A percentile compares a stretch with the other conserved stretches of the same genome.
Evolutionary conservation across 1,140 invertebrate genomes (phyloP).

Genomic region (Chionoecetes opilio): DNA sequence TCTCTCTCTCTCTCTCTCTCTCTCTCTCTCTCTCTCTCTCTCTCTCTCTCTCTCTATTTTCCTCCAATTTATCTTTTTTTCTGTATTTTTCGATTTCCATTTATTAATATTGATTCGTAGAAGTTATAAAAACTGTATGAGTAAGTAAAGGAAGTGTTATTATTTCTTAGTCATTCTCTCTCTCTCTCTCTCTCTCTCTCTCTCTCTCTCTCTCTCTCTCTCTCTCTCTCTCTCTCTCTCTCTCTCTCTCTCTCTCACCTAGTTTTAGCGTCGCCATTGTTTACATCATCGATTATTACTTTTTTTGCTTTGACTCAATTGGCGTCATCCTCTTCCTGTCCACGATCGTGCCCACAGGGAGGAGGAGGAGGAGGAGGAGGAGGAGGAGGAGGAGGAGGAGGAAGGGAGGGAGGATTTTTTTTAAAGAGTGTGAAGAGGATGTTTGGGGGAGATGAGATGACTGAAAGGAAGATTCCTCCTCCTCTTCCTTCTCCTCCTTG

Average conservation of each 20-base stretch:
- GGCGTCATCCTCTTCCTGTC: background rate
- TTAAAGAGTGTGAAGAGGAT: background rate
- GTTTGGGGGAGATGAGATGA: background rate
- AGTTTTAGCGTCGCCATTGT: background rate
- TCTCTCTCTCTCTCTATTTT: background rate
- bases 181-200: background rate
- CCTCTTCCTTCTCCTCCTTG: background rate
- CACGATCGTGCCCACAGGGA: background rate
- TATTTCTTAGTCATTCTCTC: background rate
- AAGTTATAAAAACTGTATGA: too few species aligned
- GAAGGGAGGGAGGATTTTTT: background rate
- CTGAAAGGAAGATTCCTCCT: background rate
- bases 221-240: background rate
- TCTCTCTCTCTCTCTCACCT: background rate
- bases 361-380: conserved; percentile 14
- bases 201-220: background rate
- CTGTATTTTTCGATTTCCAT: background rate
- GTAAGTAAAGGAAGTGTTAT: too few species aligned
- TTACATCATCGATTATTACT: background rate
- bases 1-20: too few species aligned
- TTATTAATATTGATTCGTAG: background rate
- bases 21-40: background rate
- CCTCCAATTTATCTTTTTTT: background rate
- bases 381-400: conserved; percentile 13
- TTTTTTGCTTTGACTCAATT: background rate